Evolutionary conservation across 2,888 invertebrate species (phyloP).

Genomic region (Carpatolechia fugitivella): DNA sequence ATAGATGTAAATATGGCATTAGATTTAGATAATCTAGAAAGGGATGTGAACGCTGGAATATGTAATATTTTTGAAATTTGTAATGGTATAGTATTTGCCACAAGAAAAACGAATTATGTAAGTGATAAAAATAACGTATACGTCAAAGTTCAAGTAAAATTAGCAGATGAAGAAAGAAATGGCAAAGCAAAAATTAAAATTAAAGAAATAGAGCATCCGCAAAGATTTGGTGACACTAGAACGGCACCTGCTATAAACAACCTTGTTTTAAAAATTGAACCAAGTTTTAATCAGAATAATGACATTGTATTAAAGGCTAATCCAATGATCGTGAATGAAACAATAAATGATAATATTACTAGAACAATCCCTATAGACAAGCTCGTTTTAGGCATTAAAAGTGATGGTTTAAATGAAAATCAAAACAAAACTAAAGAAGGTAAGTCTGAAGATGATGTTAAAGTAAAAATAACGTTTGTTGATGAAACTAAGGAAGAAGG

Average conservation of each 20-base stretch:
- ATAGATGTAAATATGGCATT: slow-evolving; percentile 41
- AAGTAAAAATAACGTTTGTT: not conserved
- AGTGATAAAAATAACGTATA: slow-evolving; percentile 29
- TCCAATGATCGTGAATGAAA: not conserved
- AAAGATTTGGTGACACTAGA: not conserved
- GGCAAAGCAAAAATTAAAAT: not conserved
- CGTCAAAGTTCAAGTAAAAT: slow-evolving; percentile 40
- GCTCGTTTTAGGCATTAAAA: no score
- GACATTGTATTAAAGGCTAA: not conserved
- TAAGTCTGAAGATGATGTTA: not conserved
- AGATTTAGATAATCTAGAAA: slow-evolving; percentile 46
- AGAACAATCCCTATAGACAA: no score
- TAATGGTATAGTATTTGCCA: slow-evolving; percentile 34
- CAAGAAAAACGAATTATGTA: not conserved
- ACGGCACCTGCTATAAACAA: not conserved
- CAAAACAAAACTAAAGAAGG: no score
- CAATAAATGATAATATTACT: no score
- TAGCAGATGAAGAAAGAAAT: slow-evolving; percentile 35
- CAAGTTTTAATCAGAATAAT: not conserved
- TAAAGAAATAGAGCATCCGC: not conserved
- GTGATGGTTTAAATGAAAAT: no score
- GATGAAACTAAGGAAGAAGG: not conserved
- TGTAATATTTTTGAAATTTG: slow-evolving; percentile 49
- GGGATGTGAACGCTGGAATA: slow-evolving; percentile 32
- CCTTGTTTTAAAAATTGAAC: not conserved